These are phyloP conservation scores for Plecturocebus donacophilus DNA, from an alignment of 2,113 vertebrate species.

Conservation along the genomic window DNA sequence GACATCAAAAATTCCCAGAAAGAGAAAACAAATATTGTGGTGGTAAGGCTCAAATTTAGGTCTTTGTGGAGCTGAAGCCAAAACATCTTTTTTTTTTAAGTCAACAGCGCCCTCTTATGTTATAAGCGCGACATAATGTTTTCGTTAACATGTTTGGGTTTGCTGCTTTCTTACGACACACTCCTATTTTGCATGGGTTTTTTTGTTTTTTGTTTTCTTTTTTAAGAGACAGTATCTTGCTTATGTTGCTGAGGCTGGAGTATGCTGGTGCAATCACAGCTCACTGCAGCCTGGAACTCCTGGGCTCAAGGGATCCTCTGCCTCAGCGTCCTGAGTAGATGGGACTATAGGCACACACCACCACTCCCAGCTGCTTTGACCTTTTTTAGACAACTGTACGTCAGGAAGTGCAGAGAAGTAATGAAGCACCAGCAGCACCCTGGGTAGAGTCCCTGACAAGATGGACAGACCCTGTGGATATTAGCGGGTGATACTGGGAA, in stretches of 20 bases:
- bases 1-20: not conserved
- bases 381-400: not conserved
- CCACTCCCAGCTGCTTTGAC: not conserved
- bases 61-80: fast-evolving
- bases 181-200: not conserved
- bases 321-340: not conserved
- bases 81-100: not conserved
- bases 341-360: not conserved
- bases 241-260: not conserved
- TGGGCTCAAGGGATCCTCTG: not conserved
- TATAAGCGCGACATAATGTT: not conserved
- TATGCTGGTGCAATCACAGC: not conserved
- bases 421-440: not conserved
- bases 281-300: not conserved
- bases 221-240: not conserved
- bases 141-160: not conserved
- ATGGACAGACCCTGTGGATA: fast-evolving
- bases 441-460: not conserved
- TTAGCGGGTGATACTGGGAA: not conserved
- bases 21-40: not conserved
- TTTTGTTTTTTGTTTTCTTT: not conserved
- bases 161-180: not conserved
- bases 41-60: not conserved
- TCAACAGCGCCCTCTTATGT: conserved; percentile 39
- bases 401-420: not conserved